Evolutionary conservation across 2,113 vertebrate genomes (phyloP).

Genomic region (Nerophis lumbriciformis): DNA sequence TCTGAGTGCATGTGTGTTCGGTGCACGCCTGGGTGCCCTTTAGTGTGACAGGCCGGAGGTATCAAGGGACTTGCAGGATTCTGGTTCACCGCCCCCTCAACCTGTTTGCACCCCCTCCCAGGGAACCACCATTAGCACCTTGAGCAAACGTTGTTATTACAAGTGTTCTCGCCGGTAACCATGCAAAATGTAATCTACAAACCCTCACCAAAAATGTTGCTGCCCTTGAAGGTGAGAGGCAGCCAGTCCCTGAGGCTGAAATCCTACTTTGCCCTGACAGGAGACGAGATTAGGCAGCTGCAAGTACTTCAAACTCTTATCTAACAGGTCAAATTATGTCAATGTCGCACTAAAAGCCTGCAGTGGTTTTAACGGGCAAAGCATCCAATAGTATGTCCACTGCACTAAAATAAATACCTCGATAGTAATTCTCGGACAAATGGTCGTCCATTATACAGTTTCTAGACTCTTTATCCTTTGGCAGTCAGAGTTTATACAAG

Average conservation of each 20-base stretch:
- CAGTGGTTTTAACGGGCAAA: slow-evolving; percentile 12
- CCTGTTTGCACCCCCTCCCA: neutral
- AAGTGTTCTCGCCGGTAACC: slow-evolving; percentile 27
- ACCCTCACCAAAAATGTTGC: neutral
- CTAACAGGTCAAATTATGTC: slow-evolving; percentile 35
- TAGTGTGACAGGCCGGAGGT: slow-evolving; percentile 21
- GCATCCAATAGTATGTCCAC: slow-evolving; percentile 1
- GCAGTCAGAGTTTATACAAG: no score
- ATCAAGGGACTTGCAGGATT: slow-evolving; percentile 47
- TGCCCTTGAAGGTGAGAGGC: slow-evolving; percentile 13
- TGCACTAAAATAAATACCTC: no score
- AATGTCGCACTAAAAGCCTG: slow-evolving; percentile 15
- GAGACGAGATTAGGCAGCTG: slow-evolving; percentile 49
- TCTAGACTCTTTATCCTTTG: neutral
- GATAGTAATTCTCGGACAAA: neutral
- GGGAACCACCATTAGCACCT: slow-evolving; percentile 4
- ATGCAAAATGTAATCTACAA: slow-evolving; percentile 35
- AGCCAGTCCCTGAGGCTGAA: slow-evolving; percentile 44
- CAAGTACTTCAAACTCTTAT: slow-evolving; percentile 44
- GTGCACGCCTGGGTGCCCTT: slow-evolving; percentile 11
- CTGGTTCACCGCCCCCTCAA: slow-evolving; percentile 20
- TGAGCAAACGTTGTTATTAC: slow-evolving; percentile 37
- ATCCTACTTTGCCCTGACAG: slow-evolving; percentile 28
- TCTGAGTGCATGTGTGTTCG: slow-evolving; percentile 24
- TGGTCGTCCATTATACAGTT: neutral